These are phyloP conservation scores for Ctena decussata DNA, from an alignment of 2,888 invertebrate species.

Conservation along the genomic window DNA sequence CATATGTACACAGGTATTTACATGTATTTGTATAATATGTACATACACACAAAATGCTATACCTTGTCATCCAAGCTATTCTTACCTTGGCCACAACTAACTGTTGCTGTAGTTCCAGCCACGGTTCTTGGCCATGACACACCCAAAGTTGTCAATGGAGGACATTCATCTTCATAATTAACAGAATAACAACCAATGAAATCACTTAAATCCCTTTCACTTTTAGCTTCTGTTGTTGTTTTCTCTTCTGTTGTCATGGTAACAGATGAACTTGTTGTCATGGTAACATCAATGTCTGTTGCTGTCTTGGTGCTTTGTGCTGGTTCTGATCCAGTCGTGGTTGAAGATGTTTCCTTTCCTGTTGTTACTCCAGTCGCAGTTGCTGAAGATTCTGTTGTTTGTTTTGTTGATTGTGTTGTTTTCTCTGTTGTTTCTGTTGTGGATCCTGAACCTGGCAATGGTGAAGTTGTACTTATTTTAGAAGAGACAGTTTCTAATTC, in stretches of 20 bases:
- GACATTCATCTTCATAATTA: constrained; percentile 61
- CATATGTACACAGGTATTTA: too few species aligned
- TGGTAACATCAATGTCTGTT: neutral
- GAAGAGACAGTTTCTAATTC: neutral
- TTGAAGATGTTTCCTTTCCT: neutral
- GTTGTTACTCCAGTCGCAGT: neutral
- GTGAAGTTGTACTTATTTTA: neutral
- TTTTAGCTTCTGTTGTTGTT: neutral
- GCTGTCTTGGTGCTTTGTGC: neutral
- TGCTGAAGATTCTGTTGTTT: neutral
- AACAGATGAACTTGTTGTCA: neutral
- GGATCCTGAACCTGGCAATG: too few species aligned
- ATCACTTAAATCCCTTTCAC: neutral
- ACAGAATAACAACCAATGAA: constrained; percentile 60
- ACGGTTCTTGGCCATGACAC: constrained; percentile 63
- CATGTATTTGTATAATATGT: too few species aligned
- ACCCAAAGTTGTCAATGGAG: constrained; percentile 59
- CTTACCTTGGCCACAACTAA: constrained; percentile 43
- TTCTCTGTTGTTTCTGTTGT: neutral
- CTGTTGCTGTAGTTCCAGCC: constrained; percentile 36
- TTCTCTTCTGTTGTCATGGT: neutral
- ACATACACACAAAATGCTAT: too few species aligned
- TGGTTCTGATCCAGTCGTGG: neutral
- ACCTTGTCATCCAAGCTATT: too few species aligned
- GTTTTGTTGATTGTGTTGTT: neutral